Conservation (phyloP, 1,140 invertebrate species). For the Drosophila pseudoobscura region DNA sequence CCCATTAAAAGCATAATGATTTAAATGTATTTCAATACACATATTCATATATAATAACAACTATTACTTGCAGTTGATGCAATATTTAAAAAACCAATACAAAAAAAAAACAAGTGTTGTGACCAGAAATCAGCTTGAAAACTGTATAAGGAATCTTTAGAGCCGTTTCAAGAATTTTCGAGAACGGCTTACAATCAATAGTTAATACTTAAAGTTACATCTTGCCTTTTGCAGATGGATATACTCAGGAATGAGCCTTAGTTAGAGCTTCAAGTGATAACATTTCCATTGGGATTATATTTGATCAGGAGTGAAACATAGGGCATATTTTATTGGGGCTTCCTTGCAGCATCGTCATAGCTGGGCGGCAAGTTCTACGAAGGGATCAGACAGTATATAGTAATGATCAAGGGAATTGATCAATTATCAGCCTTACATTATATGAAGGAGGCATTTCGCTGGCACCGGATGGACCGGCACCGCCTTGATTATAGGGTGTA, state of each 20-base stretch:
- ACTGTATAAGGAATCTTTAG: not conserved
- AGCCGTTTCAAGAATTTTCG: not conserved
- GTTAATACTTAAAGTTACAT: conserved; percentile 3
- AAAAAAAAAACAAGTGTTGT: conserved; percentile 17
- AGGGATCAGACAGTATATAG: not conserved
- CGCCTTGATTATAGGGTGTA: conserved; percentile 80
- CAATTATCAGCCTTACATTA: conserved; percentile 87
- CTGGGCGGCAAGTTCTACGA: conserved; percentile 89
- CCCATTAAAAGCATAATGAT: not conserved
- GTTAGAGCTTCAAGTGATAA: conserved; percentile 10
- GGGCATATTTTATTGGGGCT: conserved; percentile 83
- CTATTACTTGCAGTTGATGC: not conserved
- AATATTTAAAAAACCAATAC: not conserved
- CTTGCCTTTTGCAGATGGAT: not conserved
- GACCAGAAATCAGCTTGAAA: conserved; percentile 20
- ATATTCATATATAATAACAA: not conserved
- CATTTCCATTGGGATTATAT: conserved; percentile 15
- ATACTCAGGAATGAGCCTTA: conserved; percentile 32
- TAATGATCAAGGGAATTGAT: not conserved
- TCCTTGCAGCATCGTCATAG: conserved; percentile 87
- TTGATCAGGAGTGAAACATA: not conserved
- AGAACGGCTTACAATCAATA: not conserved
- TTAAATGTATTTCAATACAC: conserved; percentile 3
- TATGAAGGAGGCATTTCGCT: conserved; percentile 94
- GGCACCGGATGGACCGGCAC: conserved; percentile 83